Percentiles rank a stretch among this genome's conserved stretches.
phyloP scores from a whole-genome alignment of 53 echinoderm and acorn worm genomes.

The Temnopleurus reevesii region DNA sequence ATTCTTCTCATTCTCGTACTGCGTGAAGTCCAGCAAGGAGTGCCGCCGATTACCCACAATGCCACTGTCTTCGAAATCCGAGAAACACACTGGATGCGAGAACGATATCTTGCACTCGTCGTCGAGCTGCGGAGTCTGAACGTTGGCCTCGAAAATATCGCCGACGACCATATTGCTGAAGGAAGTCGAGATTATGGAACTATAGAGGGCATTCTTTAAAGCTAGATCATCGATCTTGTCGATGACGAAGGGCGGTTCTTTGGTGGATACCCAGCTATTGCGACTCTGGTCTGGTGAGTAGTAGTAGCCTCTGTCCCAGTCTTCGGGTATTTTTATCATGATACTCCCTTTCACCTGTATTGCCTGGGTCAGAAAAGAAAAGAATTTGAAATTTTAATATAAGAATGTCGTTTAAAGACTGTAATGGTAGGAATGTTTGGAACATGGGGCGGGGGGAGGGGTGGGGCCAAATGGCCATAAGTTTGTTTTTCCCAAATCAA shows the following conservation, averaged over 20 bases:
- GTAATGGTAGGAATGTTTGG: too few relatives aligned
- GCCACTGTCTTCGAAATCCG: conserved; percentile 23
- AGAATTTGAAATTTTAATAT: too few relatives aligned
- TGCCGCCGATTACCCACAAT: conserved; percentile 34
- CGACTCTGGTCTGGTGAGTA: background rate
- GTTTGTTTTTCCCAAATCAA: too few relatives aligned
- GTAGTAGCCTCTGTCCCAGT: conserved; percentile 52
- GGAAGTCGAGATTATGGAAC: conserved; percentile 40
- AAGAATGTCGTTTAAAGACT: too few relatives aligned
- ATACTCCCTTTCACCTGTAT: conserved; percentile 47
- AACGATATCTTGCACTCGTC: conserved; percentile 47
- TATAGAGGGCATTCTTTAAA: conserved; percentile 41
- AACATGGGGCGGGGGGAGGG: too few relatives aligned
- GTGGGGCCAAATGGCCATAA: too few relatives aligned
- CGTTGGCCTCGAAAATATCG: conserved; percentile 11
- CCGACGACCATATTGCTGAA: conserved; percentile 16
- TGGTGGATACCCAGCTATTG: background rate
- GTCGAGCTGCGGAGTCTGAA: background rate
- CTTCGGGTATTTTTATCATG: conserved; percentile 46
- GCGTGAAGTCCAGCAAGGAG: background rate
- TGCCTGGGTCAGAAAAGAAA: background rate
- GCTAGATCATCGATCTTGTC: conserved; percentile 22
- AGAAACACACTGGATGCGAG: conserved; percentile 43
- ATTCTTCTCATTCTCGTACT: background rate
- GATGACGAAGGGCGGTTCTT: background rate